Evolutionary conservation across 2,113 vertebrate genomes (phyloP), one percentile per base, ranked within the genome.

Genomic region (Petroica traversi): DNA sequence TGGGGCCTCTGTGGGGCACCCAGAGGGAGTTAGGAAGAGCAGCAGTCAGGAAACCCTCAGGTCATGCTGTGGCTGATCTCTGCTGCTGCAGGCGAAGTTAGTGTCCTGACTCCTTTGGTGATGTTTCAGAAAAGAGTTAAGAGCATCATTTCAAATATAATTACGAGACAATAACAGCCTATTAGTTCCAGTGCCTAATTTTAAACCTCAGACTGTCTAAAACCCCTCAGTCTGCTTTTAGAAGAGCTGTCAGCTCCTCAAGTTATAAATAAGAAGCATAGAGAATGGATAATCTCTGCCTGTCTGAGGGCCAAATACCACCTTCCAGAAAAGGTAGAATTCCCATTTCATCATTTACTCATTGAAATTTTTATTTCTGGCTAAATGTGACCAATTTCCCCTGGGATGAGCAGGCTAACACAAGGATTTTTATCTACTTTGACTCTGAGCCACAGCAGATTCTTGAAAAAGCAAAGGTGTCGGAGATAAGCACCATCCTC

Each of bases 121-220:
- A 26, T 48, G 46, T 43, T 87, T 80, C 68, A 77, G 90, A 77
- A 85, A 85, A 93, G 55, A 93, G 67, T 95, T 94, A 73, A 92
- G 67, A 93, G 93, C 94, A 88, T 97, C 92, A 66, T 91, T 92
- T 96, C 94, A 97, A 92, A 93, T 87, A 93, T 94, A 95, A 97
- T 97, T 96, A 96, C 58, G 85, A 96, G 93, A 96, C 97, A 97
- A 97, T 96, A 97, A 89, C 89, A 94, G 88, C 85, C 85, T 88
- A 96, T 97, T 97, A 96, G 96, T 96, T 97, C 93, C 94, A 93
- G 85, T 86, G 94, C 90, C 94, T 96, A 96, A 96, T 97, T 97
- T 97, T 96, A 96, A 96, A 95, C 90, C 88, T 82, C 88, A 93
- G 86, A 86, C 88, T 89, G 75, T 59, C 89, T 94, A 75, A 89